phyloP scores from a whole-genome alignment of 2,888 invertebrate genomes.

The Pyrrhosoma nymphula region DNA sequence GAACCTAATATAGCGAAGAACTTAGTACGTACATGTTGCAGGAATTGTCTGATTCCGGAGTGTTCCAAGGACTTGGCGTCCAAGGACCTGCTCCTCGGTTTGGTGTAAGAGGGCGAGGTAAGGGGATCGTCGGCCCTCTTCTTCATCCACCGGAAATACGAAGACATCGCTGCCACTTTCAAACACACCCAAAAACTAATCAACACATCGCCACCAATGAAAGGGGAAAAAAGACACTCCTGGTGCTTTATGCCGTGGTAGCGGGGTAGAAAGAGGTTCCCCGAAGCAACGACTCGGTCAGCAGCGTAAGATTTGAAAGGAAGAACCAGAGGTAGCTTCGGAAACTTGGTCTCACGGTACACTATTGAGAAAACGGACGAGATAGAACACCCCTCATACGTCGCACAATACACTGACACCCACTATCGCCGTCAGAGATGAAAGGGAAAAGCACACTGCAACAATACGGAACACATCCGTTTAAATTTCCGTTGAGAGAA shows the following conservation, averaged over 20 bases:
- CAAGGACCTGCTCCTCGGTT: slow-evolving; percentile 86
- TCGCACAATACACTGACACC: not conserved
- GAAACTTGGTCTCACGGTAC: no score
- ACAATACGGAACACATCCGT: not conserved
- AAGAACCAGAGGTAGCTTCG: no score
- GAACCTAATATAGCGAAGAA: no score
- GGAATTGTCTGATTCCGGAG: slow-evolving; percentile 83
- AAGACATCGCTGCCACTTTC: slow-evolving; percentile 80
- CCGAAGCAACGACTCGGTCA: no score
- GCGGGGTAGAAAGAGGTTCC: no score
- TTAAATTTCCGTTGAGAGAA: not conserved
- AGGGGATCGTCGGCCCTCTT: slow-evolving; percentile 72
- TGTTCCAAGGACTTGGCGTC: slow-evolving; percentile 86
- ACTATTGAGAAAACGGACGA: no score
- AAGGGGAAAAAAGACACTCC: not conserved
- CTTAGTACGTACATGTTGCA: slow-evolving; percentile 79
- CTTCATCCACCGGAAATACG: slow-evolving; percentile 86
- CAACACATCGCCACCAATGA: slow-evolving; percentile 71
- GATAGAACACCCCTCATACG: no score
- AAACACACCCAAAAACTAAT: slow-evolving; percentile 69
- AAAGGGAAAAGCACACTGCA: not conserved
- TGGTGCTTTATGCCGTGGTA: not conserved
- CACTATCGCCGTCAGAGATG: not conserved
- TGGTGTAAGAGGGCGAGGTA: slow-evolving; percentile 77
- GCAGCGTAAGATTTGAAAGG: no score